Evolutionary conservation across 2,113 vertebrate species (phyloP), one percentile per base, ranked within the genome.

Genomic region (Amphiprion percula): DNA sequence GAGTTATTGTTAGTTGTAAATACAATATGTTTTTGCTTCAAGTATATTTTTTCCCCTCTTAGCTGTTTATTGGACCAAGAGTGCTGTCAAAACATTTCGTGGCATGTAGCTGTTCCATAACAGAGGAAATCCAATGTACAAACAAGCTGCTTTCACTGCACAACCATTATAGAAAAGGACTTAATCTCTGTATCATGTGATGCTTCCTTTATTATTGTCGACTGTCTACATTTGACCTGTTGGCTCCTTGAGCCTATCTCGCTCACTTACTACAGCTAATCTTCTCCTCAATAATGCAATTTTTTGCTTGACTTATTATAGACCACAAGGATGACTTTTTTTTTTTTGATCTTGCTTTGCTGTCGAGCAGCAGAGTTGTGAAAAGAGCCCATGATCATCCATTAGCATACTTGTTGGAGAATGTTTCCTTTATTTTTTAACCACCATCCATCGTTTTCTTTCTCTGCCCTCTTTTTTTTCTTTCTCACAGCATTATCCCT

Each of bases 401-500:
- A 62, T 86, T 68, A 78, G 62, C 60, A 41, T 74, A 70, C 70
- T 78, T 66, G 53, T 68, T 81, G 52, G 14, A 81, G 21, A 63
- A 52, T 61, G 49, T 77, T 76, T 67, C 59, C 52, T 26, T 16
- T 24, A 59, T 63, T 68, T 76, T 56, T 39, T 61, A 26, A 21
- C 52, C 71, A 33, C 70, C 58, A 53, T 83, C 39, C 26, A 49
- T 64, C 49, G 21, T 54, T 75, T 19, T 59, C 64, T 53, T 56
- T 17, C 37, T n/a, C 50, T 74, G 26, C 26, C 26, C 26, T 33
- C 47, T 52, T 56, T 39, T 19, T 19, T 46, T 7, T 44, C 61
- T 74, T 50, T 49, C 83, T 83, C 49, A 59, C 56, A 80, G 80
- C 71, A 4, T 49, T 75, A 19, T 90, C 90, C 88, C 87, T 39